These are phyloP conservation scores for Leptinotarsa texana DNA, from an alignment of 1,140 invertebrate species.

Conservation along the genomic window DNA sequence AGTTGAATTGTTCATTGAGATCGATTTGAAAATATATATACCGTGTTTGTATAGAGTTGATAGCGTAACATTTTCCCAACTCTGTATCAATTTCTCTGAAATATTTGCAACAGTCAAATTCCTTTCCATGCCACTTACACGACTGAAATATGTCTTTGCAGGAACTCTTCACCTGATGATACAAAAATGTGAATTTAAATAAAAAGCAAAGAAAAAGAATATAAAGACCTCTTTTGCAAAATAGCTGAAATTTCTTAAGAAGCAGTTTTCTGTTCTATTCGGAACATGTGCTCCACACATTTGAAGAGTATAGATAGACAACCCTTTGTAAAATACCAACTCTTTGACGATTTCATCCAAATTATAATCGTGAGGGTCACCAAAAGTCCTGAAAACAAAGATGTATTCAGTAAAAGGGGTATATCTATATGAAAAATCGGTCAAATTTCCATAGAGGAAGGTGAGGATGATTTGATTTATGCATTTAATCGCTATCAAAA, in stretches of 20 bases:
- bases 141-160: slow-evolving; percentile 62
- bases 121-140: slow-evolving; percentile 65
- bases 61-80: slow-evolving; percentile 66
- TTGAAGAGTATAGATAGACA: slow-evolving; percentile 67
- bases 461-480: no score
- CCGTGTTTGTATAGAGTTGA: slow-evolving; percentile 65
- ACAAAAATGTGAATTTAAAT: background rate
- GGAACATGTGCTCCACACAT: slow-evolving; percentile 60
- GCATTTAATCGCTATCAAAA: no score
- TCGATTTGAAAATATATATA: slow-evolving; percentile 28
- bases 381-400: slow-evolving; percentile 61
- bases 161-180: slow-evolving; percentile 60
- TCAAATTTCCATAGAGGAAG: no score
- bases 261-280: slow-evolving; percentile 58
- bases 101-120: slow-evolving; percentile 68
- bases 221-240: slow-evolving; percentile 54
- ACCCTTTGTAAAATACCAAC: slow-evolving; percentile 67
- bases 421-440: no score
- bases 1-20: background rate
- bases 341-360: slow-evolving; percentile 71
- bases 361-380: slow-evolving; percentile 67
- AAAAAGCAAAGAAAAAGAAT: background rate
- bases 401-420: background rate
- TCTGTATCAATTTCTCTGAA: slow-evolving; percentile 68
- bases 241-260: slow-evolving; percentile 61